These are phyloP conservation scores for Gonioctena quinquepunctata DNA, from an alignment of 1,140 invertebrate species.

Conservation along the genomic window DNA sequence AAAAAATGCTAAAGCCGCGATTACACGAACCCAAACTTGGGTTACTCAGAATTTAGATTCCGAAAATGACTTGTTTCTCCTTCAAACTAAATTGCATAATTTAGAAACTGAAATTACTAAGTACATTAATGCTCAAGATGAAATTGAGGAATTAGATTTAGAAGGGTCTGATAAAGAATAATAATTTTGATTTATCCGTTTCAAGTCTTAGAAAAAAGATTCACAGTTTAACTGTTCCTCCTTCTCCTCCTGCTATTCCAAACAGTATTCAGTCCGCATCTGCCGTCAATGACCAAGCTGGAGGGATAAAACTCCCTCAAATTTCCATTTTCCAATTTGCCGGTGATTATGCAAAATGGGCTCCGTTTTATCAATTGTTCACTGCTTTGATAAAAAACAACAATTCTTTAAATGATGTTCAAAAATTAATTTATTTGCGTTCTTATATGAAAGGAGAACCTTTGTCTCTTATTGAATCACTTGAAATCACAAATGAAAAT, in stretches of 20 bases:
- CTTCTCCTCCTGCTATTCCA: too few relatives aligned
- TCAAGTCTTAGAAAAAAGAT: background rate
- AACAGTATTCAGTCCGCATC: background rate
- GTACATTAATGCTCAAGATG: background rate
- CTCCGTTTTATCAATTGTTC: constrained; percentile 11
- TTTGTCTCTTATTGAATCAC: background rate
- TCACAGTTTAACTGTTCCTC: background rate
- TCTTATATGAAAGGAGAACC: constrained; percentile 11
- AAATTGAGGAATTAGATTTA: background rate
- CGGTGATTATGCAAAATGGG: constrained; percentile 2
- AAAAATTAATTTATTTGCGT: constrained; percentile 15
- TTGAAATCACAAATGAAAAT: constrained; percentile 16
- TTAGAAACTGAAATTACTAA: background rate
- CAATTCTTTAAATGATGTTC: constrained; percentile 1
- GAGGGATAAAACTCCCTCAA: constrained; percentile 11
- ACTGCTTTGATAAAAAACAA: constrained; percentile 7
- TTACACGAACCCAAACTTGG: background rate
- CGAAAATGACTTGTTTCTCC: background rate
- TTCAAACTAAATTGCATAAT: background rate
- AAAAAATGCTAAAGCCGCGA: background rate
- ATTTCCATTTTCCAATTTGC: background rate
- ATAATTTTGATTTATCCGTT: background rate
- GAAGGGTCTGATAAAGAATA: background rate
- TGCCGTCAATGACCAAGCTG: background rate
- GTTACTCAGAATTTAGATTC: background rate